phyloP scores from a whole-genome alignment of 2,888 invertebrate genomes.

The Caenorhabditis auriculariae region DNA sequence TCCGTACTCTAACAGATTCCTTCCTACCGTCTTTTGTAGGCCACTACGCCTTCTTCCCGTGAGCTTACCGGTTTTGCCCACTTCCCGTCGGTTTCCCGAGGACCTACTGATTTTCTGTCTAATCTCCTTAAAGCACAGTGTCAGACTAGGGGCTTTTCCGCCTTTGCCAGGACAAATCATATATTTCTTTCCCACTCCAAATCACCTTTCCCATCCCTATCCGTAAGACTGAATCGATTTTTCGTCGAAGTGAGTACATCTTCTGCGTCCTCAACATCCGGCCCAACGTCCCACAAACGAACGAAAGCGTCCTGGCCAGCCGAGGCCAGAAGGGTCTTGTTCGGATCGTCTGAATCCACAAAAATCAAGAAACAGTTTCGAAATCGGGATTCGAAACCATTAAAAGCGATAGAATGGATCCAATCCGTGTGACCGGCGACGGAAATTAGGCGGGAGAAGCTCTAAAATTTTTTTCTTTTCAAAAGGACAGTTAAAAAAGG shows the following conservation, averaged over 20 bases:
- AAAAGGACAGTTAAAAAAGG: no score
- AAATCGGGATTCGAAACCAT: no score
- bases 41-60: no score
- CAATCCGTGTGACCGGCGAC: conserved; percentile 49
- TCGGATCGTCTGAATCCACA: conserved; percentile 19
- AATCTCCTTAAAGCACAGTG: no score
- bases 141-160: no score
- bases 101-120: no score
- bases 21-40: no score
- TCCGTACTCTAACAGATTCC: no score
- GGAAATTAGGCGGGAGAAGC: conserved; percentile 20
- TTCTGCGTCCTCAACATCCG: conserved; percentile 2
- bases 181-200: background rate
- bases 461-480: background rate
- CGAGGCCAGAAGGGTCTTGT: conserved; percentile 25
- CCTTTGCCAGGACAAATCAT: background rate
- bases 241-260: conserved; percentile 36
- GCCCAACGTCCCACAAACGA: conserved; percentile 39
- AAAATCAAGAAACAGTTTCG: no score
- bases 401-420: conserved; percentile 50
- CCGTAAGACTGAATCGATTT: conserved; percentile 10
- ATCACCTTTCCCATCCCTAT: background rate
- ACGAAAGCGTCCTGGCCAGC: conserved; percentile 44
- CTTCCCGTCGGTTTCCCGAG: no score
- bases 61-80: no score